phyloP scores from a whole-genome alignment of 2,888 invertebrate genomes.

The Perizoma flavofasciatum region DNA sequence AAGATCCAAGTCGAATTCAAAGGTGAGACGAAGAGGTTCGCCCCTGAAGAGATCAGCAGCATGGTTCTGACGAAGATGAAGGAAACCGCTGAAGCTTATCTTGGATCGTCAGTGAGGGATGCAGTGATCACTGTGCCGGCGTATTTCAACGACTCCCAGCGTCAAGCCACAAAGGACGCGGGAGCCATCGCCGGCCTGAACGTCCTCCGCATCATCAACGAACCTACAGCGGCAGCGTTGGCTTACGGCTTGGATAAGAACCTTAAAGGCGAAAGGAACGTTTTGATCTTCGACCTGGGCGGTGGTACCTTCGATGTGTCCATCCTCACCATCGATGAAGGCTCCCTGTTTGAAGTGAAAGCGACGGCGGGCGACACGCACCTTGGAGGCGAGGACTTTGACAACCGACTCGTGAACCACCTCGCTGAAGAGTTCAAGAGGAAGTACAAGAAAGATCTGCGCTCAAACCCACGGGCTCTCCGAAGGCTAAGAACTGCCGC shows the following conservation, averaged over 20 bases:
- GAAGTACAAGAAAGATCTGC: slow-evolving; percentile 83
- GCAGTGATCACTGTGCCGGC: slow-evolving; percentile 93
- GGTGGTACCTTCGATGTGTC: slow-evolving; percentile 96
- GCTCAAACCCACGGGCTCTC: slow-evolving; percentile 83
- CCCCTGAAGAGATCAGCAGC: slow-evolving; percentile 88
- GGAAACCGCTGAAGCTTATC: slow-evolving; percentile 89
- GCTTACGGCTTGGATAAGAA: slow-evolving; percentile 90
- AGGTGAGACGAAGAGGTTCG: slow-evolving; percentile 85
- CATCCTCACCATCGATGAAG: slow-evolving; percentile 92
- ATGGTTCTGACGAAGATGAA: slow-evolving; percentile 93
- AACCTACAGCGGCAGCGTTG: slow-evolving; percentile 92
- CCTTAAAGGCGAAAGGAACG: slow-evolving; percentile 87
- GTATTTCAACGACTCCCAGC: slow-evolving; percentile 90
- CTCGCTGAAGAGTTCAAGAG: slow-evolving; percentile 86
- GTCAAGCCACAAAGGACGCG: slow-evolving; percentile 94
- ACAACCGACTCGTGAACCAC: slow-evolving; percentile 84
- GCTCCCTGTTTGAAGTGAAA: slow-evolving; percentile 89
- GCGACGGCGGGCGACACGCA: slow-evolving; percentile 91
- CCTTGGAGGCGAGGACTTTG: slow-evolving; percentile 87
- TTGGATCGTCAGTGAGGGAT: slow-evolving; percentile 86
- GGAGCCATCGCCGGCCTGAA: slow-evolving; percentile 66
- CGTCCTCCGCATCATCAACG: slow-evolving; percentile 88
- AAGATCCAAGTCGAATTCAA: slow-evolving; percentile 88
- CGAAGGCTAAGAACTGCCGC: slow-evolving; percentile 88
- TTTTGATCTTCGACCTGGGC: slow-evolving; percentile 86